Evolutionary conservation across 2,888 invertebrate species (phyloP), one percentile per base, ranked within the genome.

Genomic region (Oxycera nigricornis): DNA sequence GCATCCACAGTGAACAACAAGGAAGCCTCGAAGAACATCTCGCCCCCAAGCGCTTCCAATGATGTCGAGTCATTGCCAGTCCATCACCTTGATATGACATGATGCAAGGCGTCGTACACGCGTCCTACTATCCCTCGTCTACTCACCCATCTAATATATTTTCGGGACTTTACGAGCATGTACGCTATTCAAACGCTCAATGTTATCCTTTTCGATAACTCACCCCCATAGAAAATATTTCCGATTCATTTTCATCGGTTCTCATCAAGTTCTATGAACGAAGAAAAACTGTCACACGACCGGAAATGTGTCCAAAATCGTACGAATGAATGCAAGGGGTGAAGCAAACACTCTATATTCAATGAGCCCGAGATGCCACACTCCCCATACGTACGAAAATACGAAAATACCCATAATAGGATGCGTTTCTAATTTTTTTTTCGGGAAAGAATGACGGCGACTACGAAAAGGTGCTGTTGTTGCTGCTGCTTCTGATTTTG

Each of bases 241-340:
- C 70, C 31, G 72, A 75, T 46, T 73, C 73, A 73, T 73, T 75
- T 75, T 75, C 75, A 75, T 75, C 73, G 72, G 75, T 62, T 72
- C 73, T 55, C 75, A 75, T 75, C 75, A 75, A 75, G 74, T 70
- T 70, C 65, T 65, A 24, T 20, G 65, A 11, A 65, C 65, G 70
- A 70, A 50, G 72, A 59, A 41, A 72, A 75, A 73, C 72, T 73
- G 75, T 75, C 73, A 72, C 73, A 75, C 57, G 70, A 73, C 70
- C 70, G 52, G 52, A 70, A 70, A 70, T 55, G 55, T 52, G 52
- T 52, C 70, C 70, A 70, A 70, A 65, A 70, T 24, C 31, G 55
- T 35, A 30, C 20, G 55, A 55, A 46, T 17, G 70, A 31, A 31
- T 11, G n/a, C 67, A 65, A 73, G 67, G 75, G 72, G 73, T 75